These are phyloP conservation scores for Auanema freiburgensis DNA, from an alignment of 2,888 invertebrate species.

Conservation along the genomic window DNA sequence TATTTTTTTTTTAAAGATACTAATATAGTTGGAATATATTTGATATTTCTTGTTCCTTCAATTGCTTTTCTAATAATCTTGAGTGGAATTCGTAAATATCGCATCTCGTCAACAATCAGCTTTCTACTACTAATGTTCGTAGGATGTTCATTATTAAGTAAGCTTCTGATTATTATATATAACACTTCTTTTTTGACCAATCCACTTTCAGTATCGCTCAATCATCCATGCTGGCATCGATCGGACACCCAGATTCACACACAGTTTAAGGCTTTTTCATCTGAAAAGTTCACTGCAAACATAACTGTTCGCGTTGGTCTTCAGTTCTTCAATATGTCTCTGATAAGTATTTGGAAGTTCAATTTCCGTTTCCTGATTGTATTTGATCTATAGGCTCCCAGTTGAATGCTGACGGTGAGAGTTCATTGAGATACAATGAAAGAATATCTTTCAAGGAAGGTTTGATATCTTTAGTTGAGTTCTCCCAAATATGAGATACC, in stretches of 20 bases:
- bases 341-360: constrained; percentile 73
- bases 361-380: constrained; percentile 8
- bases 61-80: constrained; percentile 91
- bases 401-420: constrained; percentile 14
- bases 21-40: constrained; percentile 19
- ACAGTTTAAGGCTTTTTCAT: constrained; percentile 86
- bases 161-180: constrained; percentile 65
- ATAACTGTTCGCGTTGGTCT: constrained; percentile 90
- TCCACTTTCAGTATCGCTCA: constrained; percentile 76
- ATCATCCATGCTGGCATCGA: constrained; percentile 91
- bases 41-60: constrained; percentile 26
- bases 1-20: constrained; percentile 10
- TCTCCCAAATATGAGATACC: constrained; percentile 70
- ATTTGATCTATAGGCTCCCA: neutral
- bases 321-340: constrained; percentile 90
- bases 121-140: constrained; percentile 77
- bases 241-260: constrained; percentile 80
- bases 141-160: constrained; percentile 88
- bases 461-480: constrained; percentile 71
- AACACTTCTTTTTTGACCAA: neutral
- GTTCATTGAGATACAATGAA: constrained; percentile 85
- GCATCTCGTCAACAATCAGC: constrained; percentile 48
- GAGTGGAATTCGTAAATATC: constrained; percentile 75
- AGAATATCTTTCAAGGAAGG: constrained; percentile 83
- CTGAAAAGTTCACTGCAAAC: constrained; percentile 82